Evolutionary conservation across 1,140 invertebrate species (phyloP), one percentile per base, ranked within the genome.

Genomic region (Cheumatopsyche charites): DNA sequence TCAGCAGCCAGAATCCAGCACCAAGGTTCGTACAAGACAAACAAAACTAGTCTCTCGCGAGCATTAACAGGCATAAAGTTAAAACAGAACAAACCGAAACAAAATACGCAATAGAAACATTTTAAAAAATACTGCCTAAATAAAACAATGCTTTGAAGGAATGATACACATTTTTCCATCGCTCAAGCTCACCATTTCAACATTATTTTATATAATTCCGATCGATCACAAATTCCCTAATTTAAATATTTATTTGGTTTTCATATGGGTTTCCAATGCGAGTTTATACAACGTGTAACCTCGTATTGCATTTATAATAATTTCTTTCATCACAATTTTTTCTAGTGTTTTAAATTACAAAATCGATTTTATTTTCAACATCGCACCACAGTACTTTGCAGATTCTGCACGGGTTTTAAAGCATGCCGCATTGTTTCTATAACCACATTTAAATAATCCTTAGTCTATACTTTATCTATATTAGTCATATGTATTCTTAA

Each of bases 281-380:
- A 75, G 63, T 55, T 29, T n/a, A n/a, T 42, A 66, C 11, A 68
- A 29, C 17, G 42, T 68, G n/a, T n/a, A n/a, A 55, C 49, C 47
- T 66, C 66, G 29, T 41, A 68, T 69, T 72, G 36, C 62, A 71
- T 49, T 73, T 73, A 72, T n/a, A 75, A 73, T 76, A 75, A 75
- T 75, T 73, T 75, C 72, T 70, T 73, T 72, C 61, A 76, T 76
- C 75, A 76, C 75, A 76, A 69, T 76, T 76, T 47, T 73, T 63
- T 71, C 69, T 73, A 73, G 63, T 58, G 70, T 58, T 52, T 73
- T 72, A 72, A 42, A 72, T 73, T 76, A 76, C 65, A 73, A 76
- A 76, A 73, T 71, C 62, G 45, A 72, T 67, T 75, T 49, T 26
- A 62, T 36, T 23, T 71, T 45, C 19, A 15, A 52, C 61, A 61